Base-by-base conservation (phyloP, 2,888 invertebrate genomes). In the Melangyna quadrimaculata region DNA sequence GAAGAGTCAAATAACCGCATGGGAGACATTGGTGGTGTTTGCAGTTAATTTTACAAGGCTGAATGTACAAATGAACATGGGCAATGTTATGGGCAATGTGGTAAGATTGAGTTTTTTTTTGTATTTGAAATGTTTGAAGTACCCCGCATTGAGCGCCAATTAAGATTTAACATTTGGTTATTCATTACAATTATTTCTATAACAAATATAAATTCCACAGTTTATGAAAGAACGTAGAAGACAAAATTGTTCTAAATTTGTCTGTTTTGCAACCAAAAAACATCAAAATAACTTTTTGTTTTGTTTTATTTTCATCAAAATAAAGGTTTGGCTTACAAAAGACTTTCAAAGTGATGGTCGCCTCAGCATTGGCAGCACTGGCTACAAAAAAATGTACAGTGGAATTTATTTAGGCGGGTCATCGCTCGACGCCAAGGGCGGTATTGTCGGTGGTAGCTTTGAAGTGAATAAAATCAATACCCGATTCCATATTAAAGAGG, bases 51-150 rank as follows among this genome's bases (percentile, higher is more conserved):
- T 99, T 91, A 98, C 98, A 57, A 96, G 97, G 89, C 94, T 99
- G 70, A 98, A 99, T 92, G 97, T 99, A 10, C 97, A 98, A 90
- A 99, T 99, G 96, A 99, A 99, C 92, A 99, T 99, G 98, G 98
- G 99, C 51, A 99, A 99, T 90, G 98, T 99, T 0, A 99, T 99
- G 98, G 99, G 99, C 14, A 98, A 98, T 91, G 98, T 99, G 95
- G 95, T 96, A 92, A 93, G 94, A 24, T n/a, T 0, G 27, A 4
- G 27, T 24, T 40, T 24, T 6, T 17, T 7, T 57, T 35, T 32
- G 19, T 14, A 6, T 22, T 14, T 14, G 19, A 12, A 5, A 51
- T 24, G 1, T 22, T 24, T 12, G 12, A 3, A 6, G 5, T 6
- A 12, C 12, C 29, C 17, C 55, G 7, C 22, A 22, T 14, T 37